Evolutionary conservation across 2,113 vertebrate species (phyloP), one percentile per base, ranked within the genome.

Genomic region (Atractosteus spatula): DNA sequence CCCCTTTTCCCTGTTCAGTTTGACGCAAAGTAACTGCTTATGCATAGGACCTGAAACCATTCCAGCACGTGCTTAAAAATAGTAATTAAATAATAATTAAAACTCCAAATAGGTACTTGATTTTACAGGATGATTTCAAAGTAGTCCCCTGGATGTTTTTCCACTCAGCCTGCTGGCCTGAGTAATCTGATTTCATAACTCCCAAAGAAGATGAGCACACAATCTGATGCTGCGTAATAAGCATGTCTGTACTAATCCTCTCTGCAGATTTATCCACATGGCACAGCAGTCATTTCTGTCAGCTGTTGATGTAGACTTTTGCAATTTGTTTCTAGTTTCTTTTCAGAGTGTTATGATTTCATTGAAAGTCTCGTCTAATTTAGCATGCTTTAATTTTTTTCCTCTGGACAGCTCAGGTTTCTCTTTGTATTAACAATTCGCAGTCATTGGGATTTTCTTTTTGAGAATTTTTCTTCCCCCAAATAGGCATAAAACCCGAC

Each of bases 101-200:
- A n/a, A 55, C 3, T 55, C 5, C 11, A n/a, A 59, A 59, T 59
- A 7, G 12, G 3, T 6, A 59, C 57, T 6, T 6, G 13, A 59
- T 16, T 16, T 59, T 59, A 59, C 13, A 59, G 3, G 57, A 3
- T n/a, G 5, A 51, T 51, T 51, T 51, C 10, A 51, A 51, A 7
- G 47, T 51, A 51, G 47, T 51, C 47, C 62, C 79, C 70, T 45
- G 65, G 71, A 77, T 79, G 81, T 85, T 78, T 80, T 81, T 80
- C 84, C 68, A 82, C 82, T 55, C 72, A 67, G 75, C 71, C 55
- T 68, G 78, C 65, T 71, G 73, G 78, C 77, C 70, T 66, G 66
- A 62, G 59, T 87, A 86, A 88, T 87, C 83, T 88, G 79, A 87
- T 89, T 90, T 89, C 77, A 82, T 86, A 87, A 88, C 81, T 79